Conservation (phyloP, 1,140 invertebrate genomes). For the Cataglyphis hispanica region DNA sequence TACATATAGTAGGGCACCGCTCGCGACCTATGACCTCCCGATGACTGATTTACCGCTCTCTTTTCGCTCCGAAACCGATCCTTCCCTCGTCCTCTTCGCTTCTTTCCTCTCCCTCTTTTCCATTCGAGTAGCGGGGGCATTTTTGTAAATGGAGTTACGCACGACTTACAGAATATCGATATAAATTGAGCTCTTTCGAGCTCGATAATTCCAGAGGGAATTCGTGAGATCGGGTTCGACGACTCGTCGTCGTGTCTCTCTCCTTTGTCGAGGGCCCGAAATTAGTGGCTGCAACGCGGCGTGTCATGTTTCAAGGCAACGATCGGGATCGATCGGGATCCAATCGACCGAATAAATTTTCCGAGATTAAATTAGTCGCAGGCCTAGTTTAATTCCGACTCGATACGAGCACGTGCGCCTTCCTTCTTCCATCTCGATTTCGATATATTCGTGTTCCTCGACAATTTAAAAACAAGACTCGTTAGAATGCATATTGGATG, state of each 20-base stretch:
- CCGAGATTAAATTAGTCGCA: background rate
- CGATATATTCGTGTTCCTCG: background rate
- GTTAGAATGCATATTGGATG: background rate
- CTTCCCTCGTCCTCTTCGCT: constrained; percentile 6
- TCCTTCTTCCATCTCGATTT: background rate
- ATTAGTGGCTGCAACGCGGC: background rate
- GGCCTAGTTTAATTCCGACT: background rate
- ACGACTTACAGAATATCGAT: constrained; percentile 67
- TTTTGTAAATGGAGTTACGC: constrained; percentile 56
- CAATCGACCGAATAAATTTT: background rate
- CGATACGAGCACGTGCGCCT: background rate
- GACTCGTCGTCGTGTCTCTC: constrained; percentile 33
- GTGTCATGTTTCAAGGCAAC: constrained; percentile 32
- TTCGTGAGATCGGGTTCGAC: constrained; percentile 39
- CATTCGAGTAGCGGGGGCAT: background rate
- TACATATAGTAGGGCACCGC: constrained; percentile 58
- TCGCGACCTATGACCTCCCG: constrained; percentile 68
- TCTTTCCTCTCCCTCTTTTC: background rate
- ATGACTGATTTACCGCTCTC: constrained; percentile 74
- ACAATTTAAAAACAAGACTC: background rate
- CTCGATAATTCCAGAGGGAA: constrained; percentile 21
- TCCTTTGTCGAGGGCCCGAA: background rate
- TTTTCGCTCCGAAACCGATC: constrained; percentile 34
- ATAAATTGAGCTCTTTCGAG: background rate
- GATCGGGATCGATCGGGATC: background rate